Conservation (phyloP, 2,113 vertebrate genomes). For the Terrapene triunguis region DNA sequence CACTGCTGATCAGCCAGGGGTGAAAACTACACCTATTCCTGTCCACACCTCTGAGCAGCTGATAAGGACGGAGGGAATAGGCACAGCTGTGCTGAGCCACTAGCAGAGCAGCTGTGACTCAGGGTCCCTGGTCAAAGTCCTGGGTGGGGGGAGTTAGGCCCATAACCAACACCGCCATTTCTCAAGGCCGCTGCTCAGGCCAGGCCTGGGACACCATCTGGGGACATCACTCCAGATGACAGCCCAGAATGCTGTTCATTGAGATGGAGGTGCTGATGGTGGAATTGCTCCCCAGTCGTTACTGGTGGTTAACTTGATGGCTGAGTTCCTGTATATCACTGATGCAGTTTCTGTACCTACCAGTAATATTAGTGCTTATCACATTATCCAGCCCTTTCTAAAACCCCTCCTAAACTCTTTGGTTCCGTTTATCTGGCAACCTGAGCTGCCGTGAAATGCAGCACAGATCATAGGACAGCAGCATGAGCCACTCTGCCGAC, state of each 20-base stretch:
- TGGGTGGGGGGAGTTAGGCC: too few relatives aligned
- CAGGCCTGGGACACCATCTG: too few relatives aligned
- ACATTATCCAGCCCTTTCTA: not conserved
- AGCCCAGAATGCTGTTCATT: constrained; percentile 24
- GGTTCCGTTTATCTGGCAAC: not conserved
- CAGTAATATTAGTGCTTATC: not conserved
- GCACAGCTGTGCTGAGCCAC: too few relatives aligned
- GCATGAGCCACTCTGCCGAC: constrained; percentile 21
- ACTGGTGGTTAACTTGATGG: not conserved
- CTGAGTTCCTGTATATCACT: not conserved
- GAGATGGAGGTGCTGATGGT: not conserved
- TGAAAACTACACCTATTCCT: too few relatives aligned
- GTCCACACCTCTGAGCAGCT: too few relatives aligned
- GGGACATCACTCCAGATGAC: not conserved
- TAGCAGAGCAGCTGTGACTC: too few relatives aligned
- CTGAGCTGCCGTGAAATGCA: constrained; percentile 22
- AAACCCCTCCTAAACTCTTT: constrained; percentile 3
- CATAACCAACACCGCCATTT: too few relatives aligned
- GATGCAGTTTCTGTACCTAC: not conserved
- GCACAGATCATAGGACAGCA: constrained; percentile 31
- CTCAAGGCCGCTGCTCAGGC: too few relatives aligned
- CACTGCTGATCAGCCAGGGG: too few relatives aligned
- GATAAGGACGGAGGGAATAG: too few relatives aligned
- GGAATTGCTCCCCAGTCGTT: not conserved
- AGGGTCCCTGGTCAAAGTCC: too few relatives aligned